Percentiles rank a stretch among this genome's conserved stretches.
Evolutionary conservation across 2,888 invertebrate species (phyloP).

Genomic region (Xestia ashworthii): DNA sequence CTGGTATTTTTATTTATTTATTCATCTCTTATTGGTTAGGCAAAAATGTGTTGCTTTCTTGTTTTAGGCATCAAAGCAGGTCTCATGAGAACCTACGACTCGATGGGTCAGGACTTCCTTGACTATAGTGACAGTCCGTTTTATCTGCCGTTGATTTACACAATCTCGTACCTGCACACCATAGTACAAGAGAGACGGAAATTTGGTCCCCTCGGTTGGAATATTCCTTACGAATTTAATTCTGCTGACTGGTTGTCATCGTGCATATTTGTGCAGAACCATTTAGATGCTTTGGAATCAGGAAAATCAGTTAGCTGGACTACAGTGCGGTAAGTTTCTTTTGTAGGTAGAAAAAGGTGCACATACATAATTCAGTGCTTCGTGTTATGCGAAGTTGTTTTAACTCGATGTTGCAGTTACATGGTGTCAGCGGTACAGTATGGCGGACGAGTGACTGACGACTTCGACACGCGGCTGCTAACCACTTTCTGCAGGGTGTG

Average conservation of each 20-base stretch:
- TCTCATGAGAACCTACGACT: conserved; percentile 94
- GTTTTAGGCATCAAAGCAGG: conserved; percentile 94
- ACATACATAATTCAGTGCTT: background rate
- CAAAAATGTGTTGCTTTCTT: background rate
- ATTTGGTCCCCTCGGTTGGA: conserved; percentile 97
- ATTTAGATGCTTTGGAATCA: conserved; percentile 95
- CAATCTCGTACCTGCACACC: conserved; percentile 96
- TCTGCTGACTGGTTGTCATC: conserved; percentile 96
- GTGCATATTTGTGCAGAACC: conserved; percentile 96
- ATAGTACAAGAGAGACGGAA: conserved; percentile 96
- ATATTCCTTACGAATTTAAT: conserved; percentile 98
- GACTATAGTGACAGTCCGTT: conserved; percentile 95
- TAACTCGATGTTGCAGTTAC: conserved; percentile 89
- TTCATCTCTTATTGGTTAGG: background rate
- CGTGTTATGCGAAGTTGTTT: background rate
- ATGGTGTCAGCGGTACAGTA: conserved; percentile 98
- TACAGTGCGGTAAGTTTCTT: conserved; percentile 91
- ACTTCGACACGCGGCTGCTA: conserved; percentile 95
- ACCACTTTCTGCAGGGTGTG: conserved; percentile 94
- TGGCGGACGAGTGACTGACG: conserved; percentile 97
- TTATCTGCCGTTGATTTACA: conserved; percentile 95
- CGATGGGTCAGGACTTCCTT: conserved; percentile 95
- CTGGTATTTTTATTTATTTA: background rate
- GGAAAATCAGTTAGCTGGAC: conserved; percentile 94
- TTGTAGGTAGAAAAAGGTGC: background rate